phyloP scores from a whole-genome alignment of 2,888 invertebrate genomes.

The Epirrhoe tristata region DNA sequence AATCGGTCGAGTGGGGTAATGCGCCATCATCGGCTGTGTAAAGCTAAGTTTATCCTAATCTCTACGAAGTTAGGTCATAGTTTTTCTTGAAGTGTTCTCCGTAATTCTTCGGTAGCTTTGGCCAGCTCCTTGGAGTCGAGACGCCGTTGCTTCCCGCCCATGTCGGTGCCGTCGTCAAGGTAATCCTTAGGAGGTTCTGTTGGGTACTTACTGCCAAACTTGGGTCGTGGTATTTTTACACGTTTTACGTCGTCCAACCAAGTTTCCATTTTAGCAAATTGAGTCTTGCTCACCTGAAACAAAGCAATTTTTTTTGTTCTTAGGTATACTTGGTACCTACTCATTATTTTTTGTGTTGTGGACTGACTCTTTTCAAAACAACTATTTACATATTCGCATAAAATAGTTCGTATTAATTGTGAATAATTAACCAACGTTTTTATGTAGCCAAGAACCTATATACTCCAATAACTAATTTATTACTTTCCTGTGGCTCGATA shows the following conservation, averaged over 20 bases:
- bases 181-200: slow-evolving; percentile 93
- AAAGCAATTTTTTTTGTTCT: slow-evolving; percentile 1
- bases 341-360: not conserved
- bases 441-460: not conserved
- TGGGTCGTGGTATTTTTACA: slow-evolving; percentile 93
- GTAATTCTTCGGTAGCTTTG: slow-evolving; percentile 91
- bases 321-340: too few species aligned
- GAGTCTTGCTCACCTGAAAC: slow-evolving; percentile 16
- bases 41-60: slow-evolving; percentile 58
- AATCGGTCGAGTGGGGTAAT: slow-evolving; percentile 48
- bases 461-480: slow-evolving; percentile 1
- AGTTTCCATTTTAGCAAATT: slow-evolving; percentile 87
- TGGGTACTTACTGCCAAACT: slow-evolving; percentile 90
- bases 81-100: slow-evolving; percentile 91
- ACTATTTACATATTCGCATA: not conserved
- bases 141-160: slow-evolving; percentile 79
- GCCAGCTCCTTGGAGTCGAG: slow-evolving; percentile 84
- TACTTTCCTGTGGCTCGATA: slow-evolving; percentile 1
- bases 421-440: not conserved
- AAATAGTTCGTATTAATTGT: not conserved
- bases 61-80: slow-evolving; percentile 81
- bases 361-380: not conserved
- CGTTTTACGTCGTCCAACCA: slow-evolving; percentile 94
- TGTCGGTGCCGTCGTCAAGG: slow-evolving; percentile 87
- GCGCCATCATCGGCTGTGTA: slow-evolving; percentile 37